A percentile compares a stretch with the other conserved stretches of the same genome.
Conservation (phyloP, 2,113 vertebrate genomes). For the Halichoeres trimaculatus region DNA sequence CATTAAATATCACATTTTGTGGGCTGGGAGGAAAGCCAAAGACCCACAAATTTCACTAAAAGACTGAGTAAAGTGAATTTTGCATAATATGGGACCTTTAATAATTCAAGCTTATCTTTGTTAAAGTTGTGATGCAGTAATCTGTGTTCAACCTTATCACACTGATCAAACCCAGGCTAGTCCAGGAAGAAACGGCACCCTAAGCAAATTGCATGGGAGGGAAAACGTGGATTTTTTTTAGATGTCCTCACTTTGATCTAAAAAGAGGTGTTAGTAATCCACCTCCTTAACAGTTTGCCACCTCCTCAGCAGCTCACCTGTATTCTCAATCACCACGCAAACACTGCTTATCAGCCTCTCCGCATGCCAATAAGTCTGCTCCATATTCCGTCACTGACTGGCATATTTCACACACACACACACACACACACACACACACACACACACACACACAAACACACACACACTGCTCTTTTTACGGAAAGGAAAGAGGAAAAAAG, state of each 20-base stretch:
- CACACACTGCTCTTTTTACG: neutral
- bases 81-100: too few species aligned
- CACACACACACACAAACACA: neutral
- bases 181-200: neutral
- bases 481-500: neutral
- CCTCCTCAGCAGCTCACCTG: constrained; percentile 20
- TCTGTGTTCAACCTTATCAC: neutral
- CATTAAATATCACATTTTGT: too few species aligned
- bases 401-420: neutral
- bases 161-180: neutral
- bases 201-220: neutral
- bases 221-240: neutral
- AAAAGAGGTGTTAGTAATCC: constrained; percentile 28
- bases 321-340: neutral
- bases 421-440: neutral
- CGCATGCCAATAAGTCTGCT: constrained; percentile 13
- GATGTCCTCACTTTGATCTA: constrained; percentile 15
- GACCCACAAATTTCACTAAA: too few species aligned
- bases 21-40: too few species aligned
- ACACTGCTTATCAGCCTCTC: constrained; percentile 11
- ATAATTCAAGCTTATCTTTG: too few species aligned
- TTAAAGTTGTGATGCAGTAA: neutral
- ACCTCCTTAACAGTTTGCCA: constrained; percentile 37
- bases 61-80: too few species aligned
- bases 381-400: constrained; percentile 5